These are phyloP conservation scores for Drosophila quadrilineata DNA, from an alignment of 1,140 invertebrate genomes.

Conservation along the genomic window DNA sequence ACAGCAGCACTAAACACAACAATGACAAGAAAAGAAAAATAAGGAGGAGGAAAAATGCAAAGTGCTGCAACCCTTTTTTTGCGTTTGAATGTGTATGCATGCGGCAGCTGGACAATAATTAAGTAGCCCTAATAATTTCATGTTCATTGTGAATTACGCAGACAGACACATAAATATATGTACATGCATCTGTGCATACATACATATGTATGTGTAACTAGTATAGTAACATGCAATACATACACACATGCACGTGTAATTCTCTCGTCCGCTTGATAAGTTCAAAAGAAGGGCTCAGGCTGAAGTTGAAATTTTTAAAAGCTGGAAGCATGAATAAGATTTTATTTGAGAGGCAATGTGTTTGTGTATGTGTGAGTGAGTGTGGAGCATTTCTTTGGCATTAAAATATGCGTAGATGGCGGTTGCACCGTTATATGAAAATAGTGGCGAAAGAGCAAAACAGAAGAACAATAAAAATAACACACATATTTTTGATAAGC, in stretches of 20 bases:
- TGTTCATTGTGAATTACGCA: slow-evolving; percentile 33
- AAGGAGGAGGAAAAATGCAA: background rate
- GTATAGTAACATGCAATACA: background rate
- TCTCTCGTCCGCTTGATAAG: slow-evolving; percentile 11
- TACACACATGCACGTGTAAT: slow-evolving; percentile 4
- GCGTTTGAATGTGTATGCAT: slow-evolving; percentile 16
- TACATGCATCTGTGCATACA: background rate
- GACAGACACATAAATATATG: background rate
- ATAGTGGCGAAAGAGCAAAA: slow-evolving; percentile 34
- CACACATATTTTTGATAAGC: slow-evolving; percentile 41
- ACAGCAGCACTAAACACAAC: background rate
- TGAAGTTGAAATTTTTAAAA: slow-evolving; percentile 7
- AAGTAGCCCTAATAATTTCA: slow-evolving; percentile 30
- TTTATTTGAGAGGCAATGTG: background rate
- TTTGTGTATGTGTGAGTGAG: background rate
- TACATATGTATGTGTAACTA: background rate
- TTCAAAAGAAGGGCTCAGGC: slow-evolving; percentile 17
- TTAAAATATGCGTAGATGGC: slow-evolving; percentile 29
- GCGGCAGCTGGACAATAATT: slow-evolving; percentile 30
- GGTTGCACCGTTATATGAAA: slow-evolving; percentile 34
- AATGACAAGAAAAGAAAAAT: background rate
- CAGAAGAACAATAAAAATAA: slow-evolving; percentile 31
- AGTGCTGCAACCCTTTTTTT: slow-evolving; percentile 36
- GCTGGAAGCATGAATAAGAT: slow-evolving; percentile 4
- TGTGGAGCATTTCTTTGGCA: slow-evolving; percentile 19